Evolutionary conservation across 2,888 invertebrate species (phyloP).

Genomic region (Melanargia galathea): DNA sequence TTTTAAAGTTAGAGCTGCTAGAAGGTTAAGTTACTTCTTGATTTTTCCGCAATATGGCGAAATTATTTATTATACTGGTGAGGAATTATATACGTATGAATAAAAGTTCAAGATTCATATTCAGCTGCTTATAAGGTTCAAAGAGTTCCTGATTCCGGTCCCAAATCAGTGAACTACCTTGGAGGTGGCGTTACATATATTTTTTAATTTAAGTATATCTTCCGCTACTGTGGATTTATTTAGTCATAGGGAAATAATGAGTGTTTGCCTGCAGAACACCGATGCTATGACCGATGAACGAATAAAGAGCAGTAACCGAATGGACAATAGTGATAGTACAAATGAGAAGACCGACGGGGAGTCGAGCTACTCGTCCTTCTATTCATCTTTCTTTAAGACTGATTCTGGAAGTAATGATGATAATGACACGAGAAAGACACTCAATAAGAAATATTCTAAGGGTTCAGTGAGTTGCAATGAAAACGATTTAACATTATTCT

Average conservation of each 20-base stretch:
- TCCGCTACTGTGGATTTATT: background rate
- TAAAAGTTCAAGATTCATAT: background rate
- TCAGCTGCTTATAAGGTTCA: background rate
- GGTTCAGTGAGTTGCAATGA: constrained; percentile 13
- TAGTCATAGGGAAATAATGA: background rate
- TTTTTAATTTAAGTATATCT: too few relatives aligned
- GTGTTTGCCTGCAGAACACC: constrained; percentile 48
- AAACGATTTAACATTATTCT: background rate
- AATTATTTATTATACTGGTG: too few relatives aligned
- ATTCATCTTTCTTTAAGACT: constrained; percentile 87
- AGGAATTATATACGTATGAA: background rate
- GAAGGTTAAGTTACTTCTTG: too few relatives aligned
- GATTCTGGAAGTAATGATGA: constrained; percentile 78
- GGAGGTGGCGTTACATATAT: background rate
- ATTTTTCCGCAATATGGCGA: too few relatives aligned
- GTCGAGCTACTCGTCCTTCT: constrained; percentile 86
- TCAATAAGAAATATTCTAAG: constrained; percentile 11
- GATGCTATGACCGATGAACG: constrained; percentile 40
- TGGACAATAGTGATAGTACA: constrained; percentile 49
- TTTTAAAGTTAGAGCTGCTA: too few relatives aligned
- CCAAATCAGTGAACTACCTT: constrained; percentile 1
- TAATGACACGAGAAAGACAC: constrained; percentile 51
- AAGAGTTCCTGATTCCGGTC: background rate
- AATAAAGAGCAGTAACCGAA: constrained; percentile 35
- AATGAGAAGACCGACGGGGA: constrained; percentile 64